phyloP scores from a whole-genome alignment of 2,888 invertebrate genomes.

The Oligia strigilis region DNA sequence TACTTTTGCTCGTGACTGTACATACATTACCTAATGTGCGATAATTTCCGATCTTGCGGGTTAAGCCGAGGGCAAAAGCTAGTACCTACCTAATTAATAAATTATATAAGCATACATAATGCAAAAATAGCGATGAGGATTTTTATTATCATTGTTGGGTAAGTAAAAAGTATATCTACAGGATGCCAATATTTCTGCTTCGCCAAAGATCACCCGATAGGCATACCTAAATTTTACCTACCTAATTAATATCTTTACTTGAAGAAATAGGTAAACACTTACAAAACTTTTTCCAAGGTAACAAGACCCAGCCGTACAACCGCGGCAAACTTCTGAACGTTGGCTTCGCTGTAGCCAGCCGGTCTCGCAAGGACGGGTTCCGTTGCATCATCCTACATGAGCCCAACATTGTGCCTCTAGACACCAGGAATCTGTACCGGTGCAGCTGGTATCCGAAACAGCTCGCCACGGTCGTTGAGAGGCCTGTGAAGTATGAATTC shows the following conservation, averaged over 20 bases:
- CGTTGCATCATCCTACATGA: slow-evolving; percentile 98
- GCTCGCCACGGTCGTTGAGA: slow-evolving; percentile 95
- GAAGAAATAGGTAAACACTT: neutral
- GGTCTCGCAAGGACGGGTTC: slow-evolving; percentile 86
- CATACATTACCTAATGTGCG: too few species aligned
- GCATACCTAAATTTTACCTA: neutral
- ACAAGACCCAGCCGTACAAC: slow-evolving; percentile 64
- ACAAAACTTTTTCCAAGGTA: slow-evolving; percentile 50
- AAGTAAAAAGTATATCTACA: neutral
- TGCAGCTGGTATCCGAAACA: slow-evolving; percentile 96
- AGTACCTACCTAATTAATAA: neutral
- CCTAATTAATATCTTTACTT: neutral
- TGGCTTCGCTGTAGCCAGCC: slow-evolving; percentile 95
- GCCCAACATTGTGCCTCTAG: slow-evolving; percentile 96
- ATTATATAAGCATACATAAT: neutral
- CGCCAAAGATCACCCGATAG: neutral
- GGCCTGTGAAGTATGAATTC: slow-evolving; percentile 66
- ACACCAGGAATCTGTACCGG: slow-evolving; percentile 96
- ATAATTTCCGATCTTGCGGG: neutral
- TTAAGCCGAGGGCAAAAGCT: neutral
- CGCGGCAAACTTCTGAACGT: slow-evolving; percentile 97
- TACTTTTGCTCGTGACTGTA: too few species aligned
- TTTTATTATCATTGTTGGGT: neutral
- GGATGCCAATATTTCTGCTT: neutral
- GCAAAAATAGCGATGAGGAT: neutral